phyloP scores from a whole-genome alignment of 2,113 vertebrate species.

The Grallaria varia region DNA sequence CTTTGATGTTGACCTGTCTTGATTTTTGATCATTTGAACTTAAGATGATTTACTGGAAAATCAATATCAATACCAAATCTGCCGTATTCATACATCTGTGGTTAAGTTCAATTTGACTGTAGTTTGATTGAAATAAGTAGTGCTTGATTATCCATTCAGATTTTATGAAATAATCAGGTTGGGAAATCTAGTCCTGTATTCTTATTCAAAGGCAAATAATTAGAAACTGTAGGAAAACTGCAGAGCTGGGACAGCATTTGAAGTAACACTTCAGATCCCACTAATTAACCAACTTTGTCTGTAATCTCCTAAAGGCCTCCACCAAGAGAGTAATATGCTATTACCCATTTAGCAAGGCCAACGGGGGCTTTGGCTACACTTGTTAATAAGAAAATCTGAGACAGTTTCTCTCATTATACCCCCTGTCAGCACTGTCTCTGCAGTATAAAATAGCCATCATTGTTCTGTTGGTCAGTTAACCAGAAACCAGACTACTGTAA shows the following conservation, averaged over 20 bases:
- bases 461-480: constrained; percentile 79
- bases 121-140: constrained; percentile 80
- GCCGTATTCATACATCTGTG: constrained; percentile 74
- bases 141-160: constrained; percentile 80
- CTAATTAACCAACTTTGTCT: constrained; percentile 83
- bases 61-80: constrained; percentile 84
- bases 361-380: constrained; percentile 75
- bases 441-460: constrained; percentile 76
- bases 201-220: constrained; percentile 77
- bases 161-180: constrained; percentile 74
- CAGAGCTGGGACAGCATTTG: constrained; percentile 68
- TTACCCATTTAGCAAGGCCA: constrained; percentile 77
- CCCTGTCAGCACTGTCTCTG: constrained; percentile 75
- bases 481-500: constrained; percentile 79
- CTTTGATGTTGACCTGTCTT: constrained; percentile 84
- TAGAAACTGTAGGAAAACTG: constrained; percentile 78
- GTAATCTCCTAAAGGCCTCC: constrained; percentile 76
- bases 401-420: constrained; percentile 83
- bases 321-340: constrained; percentile 76
- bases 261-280: constrained; percentile 79
- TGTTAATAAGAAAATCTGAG: constrained; percentile 80
- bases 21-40: constrained; percentile 84
- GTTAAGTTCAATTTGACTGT: constrained; percentile 76
- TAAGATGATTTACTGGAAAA: constrained; percentile 85
- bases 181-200: constrained; percentile 73